Percentiles rank a stretch among this genome's conserved stretches.
These are phyloP conservation scores for Athetis lepigone DNA, from an alignment of 2,888 invertebrate species.

Conservation along the genomic window DNA sequence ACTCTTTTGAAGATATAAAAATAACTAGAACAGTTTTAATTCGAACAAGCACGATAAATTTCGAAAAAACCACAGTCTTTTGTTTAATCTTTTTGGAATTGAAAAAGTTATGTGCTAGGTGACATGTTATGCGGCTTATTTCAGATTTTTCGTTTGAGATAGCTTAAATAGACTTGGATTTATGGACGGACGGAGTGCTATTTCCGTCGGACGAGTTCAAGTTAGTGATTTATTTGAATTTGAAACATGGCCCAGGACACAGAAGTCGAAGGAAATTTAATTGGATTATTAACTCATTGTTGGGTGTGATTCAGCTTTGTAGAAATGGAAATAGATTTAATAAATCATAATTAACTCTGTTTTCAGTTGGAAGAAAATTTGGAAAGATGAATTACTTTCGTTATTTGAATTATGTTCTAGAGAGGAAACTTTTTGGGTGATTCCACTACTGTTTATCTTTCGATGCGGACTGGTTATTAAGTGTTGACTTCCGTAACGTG, in stretches of 20 bases:
- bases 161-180: conserved; percentile 89
- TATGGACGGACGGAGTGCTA: conserved; percentile 88
- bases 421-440: conserved; percentile 27
- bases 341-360: conserved; percentile 76
- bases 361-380: conserved; percentile 67
- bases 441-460: conserved; percentile 12
- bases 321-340: conserved; percentile 74
- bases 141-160: conserved; percentile 88
- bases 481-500: neutral
- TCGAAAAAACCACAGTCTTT: conserved; percentile 40
- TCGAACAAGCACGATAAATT: conserved; percentile 54
- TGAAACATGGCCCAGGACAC: conserved; percentile 87
- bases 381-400: conserved; percentile 64
- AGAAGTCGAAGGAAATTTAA: conserved; percentile 87
- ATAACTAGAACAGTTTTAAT: conserved; percentile 27
- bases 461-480: neutral
- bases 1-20: conserved; percentile 18
- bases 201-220: conserved; percentile 88
- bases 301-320: conserved; percentile 76
- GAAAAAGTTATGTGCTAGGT: conserved; percentile 74
- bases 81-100: conserved; percentile 69
- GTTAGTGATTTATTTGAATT: conserved; percentile 88
- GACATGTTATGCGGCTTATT: conserved; percentile 84
- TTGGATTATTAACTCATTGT: conserved; percentile 88
- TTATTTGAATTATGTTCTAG: conserved; percentile 49